Evolutionary conservation across 2,888 invertebrate species (phyloP), one percentile per base, ranked within the genome.

Genomic region (Drosophila diplacantha): DNA sequence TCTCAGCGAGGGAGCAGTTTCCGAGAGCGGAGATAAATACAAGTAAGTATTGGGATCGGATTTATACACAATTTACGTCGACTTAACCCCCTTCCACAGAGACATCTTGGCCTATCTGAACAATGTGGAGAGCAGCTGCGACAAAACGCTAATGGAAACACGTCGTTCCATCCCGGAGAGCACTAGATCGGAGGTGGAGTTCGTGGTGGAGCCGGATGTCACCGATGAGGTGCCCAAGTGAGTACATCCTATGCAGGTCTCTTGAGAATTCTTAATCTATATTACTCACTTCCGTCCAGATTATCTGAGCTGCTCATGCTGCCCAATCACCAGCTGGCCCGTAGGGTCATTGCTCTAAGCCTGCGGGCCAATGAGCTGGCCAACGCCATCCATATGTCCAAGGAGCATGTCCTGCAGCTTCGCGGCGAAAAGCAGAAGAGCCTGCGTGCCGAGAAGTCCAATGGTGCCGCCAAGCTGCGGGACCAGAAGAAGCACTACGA

Each of bases 401-500:
- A 88, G 69, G 88, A 89, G 67, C 86, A 89, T 67, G 75, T 87
- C 1, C 54, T 80, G n/a, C 86, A 88, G 73, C 68, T 88, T 73
- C 81, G 89, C 72, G 79, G 74, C 68, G 80, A 90, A 74, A 84
- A 87, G 62, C 77, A 90, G 84, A 86, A 88, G 85, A 59, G 86
- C 71, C 61, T 87, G 59, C 64, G 89, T 38, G 60, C 87, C 54
- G 88, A 89, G 83, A 87, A 89, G 61, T 75, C 86, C 5, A 89
- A 89, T 58, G 85, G 86, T 20, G 85, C 89, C 4, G 90, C 89
- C 54, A 87, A 87, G 63, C 75, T 92, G 55, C 89, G 90, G 20
- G 89, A 90, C 31, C 91, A 92, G 74, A 92, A 93, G 83, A 90
- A 92, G 24, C 94, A 95, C 74, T 94, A 93, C 76, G 95, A 95